phyloP scores from a whole-genome alignment of 2,113 vertebrate genomes.

The Rhinolophus sinicus region DNA sequence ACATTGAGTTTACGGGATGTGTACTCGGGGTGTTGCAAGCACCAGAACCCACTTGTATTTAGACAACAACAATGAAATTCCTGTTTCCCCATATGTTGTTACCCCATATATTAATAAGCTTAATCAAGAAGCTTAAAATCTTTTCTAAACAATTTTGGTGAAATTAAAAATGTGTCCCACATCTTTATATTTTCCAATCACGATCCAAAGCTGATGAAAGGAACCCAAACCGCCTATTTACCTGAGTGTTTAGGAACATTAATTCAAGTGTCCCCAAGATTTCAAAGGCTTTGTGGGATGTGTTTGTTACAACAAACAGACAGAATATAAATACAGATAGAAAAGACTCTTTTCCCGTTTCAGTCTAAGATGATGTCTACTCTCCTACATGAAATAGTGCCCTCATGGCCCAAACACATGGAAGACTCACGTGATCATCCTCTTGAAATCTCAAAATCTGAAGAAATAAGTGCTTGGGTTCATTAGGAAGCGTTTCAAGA shows the following conservation, averaged over 20 bases:
- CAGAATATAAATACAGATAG: background rate
- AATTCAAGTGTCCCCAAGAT: background rate
- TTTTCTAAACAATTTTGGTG: background rate
- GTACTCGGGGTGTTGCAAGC: too few relatives aligned
- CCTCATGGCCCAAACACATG: background rate
- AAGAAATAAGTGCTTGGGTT: background rate
- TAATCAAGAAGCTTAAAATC: too few relatives aligned
- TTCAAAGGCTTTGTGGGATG: background rate
- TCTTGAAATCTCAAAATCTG: background rate
- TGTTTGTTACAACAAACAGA: background rate
- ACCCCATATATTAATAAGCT: background rate
- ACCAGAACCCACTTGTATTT: too few relatives aligned
- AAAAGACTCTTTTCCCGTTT: background rate
- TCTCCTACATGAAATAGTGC: background rate
- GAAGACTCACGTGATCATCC: background rate
- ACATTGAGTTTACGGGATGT: fast-evolving
- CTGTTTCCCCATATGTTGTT: background rate
- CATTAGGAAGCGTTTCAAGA: background rate
- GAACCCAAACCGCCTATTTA: background rate
- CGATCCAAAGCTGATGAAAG: background rate
- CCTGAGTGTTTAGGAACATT: background rate
- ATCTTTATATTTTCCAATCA: background rate
- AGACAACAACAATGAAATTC: background rate
- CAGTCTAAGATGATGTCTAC: background rate
- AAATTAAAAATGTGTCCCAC: background rate